These are phyloP conservation scores for Halictus quadricinctus DNA, from an alignment of 2,888 invertebrate species.

Conservation along the genomic window DNA sequence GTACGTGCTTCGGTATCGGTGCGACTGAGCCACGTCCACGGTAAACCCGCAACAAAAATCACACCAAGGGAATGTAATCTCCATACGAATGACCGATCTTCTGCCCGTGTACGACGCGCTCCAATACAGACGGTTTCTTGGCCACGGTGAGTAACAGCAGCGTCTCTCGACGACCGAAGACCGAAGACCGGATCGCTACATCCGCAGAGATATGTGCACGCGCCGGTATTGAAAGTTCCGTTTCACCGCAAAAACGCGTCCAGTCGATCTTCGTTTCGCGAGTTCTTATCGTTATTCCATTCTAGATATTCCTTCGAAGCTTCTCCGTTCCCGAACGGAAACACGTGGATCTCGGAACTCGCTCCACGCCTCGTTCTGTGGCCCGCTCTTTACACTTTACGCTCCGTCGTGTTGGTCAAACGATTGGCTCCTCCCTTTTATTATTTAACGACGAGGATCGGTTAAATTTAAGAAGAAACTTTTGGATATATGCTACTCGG, in stretches of 20 bases:
- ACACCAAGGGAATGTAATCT: conserved; percentile 79
- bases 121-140: conserved; percentile 49
- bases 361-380: background rate
- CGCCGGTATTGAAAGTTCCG: background rate
- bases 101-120: conserved; percentile 70
- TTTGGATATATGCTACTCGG: too few species aligned
- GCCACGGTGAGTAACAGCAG: conserved; percentile 55
- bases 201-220: background rate
- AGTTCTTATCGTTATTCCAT: background rate
- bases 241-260: background rate
- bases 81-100: conserved; percentile 69
- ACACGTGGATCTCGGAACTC: background rate
- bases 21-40: conserved; percentile 78
- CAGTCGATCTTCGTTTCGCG: background rate
- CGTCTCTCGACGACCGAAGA: background rate
- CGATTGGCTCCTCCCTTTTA: background rate
- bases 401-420: background rate
- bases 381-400: background rate
- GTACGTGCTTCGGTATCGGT: conserved; percentile 80
- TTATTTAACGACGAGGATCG: too few species aligned
- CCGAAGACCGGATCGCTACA: background rate
- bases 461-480: too few species aligned
- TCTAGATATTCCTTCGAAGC: background rate
- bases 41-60: conserved; percentile 62
- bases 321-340: background rate